phyloP scores from a whole-genome alignment of 2,113 vertebrate genomes.

The Sphaerodactylus townsendi region DNA sequence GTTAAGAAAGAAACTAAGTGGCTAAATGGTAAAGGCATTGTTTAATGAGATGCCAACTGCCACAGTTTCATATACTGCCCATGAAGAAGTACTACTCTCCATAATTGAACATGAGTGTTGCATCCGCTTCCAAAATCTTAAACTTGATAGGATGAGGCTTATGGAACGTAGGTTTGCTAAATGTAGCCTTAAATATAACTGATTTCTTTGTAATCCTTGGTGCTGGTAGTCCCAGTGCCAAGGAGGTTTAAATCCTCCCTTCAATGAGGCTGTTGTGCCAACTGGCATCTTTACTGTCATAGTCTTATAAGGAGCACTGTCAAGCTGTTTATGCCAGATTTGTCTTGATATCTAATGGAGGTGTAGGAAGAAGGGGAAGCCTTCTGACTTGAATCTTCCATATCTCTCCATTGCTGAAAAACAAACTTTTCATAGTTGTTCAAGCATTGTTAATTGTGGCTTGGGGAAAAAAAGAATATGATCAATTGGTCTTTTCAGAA shows the following conservation, averaged over 20 bases:
- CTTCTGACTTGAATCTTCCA: constrained; percentile 59
- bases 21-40: constrained; percentile 70
- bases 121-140: constrained; percentile 72
- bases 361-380: constrained; percentile 54
- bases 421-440: constrained; percentile 71
- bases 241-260: constrained; percentile 78
- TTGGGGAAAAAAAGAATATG: constrained; percentile 28
- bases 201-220: constrained; percentile 83
- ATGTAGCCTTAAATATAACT: constrained; percentile 82
- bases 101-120: constrained; percentile 68
- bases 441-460: constrained; percentile 67
- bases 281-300: constrained; percentile 83
- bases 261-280: constrained; percentile 82
- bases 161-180: constrained; percentile 74
- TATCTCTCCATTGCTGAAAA: constrained; percentile 74
- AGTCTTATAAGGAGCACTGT: constrained; percentile 83
- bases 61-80: constrained; percentile 76
- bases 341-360: constrained; percentile 62
- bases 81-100: constrained; percentile 72
- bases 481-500: constrained; percentile 18
- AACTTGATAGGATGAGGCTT: constrained; percentile 71
- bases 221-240: constrained; percentile 78
- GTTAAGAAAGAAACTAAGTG: constrained; percentile 79
- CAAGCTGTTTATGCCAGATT: constrained; percentile 78
- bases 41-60: constrained; percentile 72